Evolutionary conservation across 2,113 vertebrate species (phyloP).

Genomic region (Oceanites oceanicus): DNA sequence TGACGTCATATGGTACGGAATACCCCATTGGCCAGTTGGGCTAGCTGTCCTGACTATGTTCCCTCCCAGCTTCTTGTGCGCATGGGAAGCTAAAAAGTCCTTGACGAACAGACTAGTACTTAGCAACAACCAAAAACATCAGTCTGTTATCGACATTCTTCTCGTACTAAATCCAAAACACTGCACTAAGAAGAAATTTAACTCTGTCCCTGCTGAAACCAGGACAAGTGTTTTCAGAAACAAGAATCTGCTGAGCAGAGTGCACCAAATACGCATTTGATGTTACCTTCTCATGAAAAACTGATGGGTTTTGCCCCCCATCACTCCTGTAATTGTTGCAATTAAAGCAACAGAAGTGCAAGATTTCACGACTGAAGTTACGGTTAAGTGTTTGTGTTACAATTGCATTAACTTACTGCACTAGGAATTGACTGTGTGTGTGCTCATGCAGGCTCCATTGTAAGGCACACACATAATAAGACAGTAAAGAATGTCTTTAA

Average conservation of each 20-base stretch:
- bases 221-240: background rate
- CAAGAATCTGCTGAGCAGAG: background rate
- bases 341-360: background rate
- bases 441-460: background rate
- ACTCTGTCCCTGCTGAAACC: too few species aligned
- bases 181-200: too few species aligned
- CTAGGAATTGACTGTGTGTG: background rate
- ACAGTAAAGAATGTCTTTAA: background rate
- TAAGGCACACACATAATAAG: background rate
- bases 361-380: background rate
- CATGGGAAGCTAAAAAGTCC: too few species aligned
- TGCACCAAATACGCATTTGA: background rate
- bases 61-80: too few species aligned
- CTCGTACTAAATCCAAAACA: too few species aligned
- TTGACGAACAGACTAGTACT: too few species aligned
- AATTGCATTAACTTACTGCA: background rate
- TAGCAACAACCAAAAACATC: too few species aligned
- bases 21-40: too few species aligned
- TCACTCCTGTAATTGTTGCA: background rate
- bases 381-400: background rate
- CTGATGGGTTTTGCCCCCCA: accelerated
- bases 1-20: too few species aligned
- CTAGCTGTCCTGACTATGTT: too few species aligned
- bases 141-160: too few species aligned
- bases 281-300: background rate